Base-by-base conservation (phyloP, 1,140 invertebrate genomes). In the Prorops nasuta region DNA sequence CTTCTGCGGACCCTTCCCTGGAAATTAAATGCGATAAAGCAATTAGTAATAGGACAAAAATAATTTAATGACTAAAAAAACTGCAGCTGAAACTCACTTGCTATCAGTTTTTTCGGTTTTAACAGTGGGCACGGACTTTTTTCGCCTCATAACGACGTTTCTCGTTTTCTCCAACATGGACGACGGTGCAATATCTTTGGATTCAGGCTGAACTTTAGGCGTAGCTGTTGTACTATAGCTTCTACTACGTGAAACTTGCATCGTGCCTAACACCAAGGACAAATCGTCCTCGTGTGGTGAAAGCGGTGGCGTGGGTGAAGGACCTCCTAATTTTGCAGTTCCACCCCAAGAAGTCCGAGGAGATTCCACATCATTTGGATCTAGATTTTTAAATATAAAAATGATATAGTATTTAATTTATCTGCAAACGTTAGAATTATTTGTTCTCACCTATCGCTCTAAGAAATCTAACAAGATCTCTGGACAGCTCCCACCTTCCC, bases 401-500 rank as follows among this genome's bases (percentile, higher is more conserved):
- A 53, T 39, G 12, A 8, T 24, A 48, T 21, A 32, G 22, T 31
- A 44, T 51, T 8, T 43, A 34, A 48, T 37, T 28, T 21, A 28
- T 47, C 12, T 37, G 8, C 16, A 18, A 36, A 10, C 8, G 20
- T 56, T 18, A 31, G 42, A 44, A 3, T 32, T 39, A 32, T 9
- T 40, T 24, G 19, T 10, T 22, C 16, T 71, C 76, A 89, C 88
- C 91, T 59, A 98, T 98, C 7, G 94, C 92, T 67, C 90, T 86
- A 0, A 98, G 80, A 77, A 98, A 98, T 12, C 96, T 81, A 15
- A 96, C 91, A 7, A 98, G 79, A 75, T 98, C 96, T 69, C 92
- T 90, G 3, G 93, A 94, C 12, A 98, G 78, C 71, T 96, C 92
- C 95, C 95, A 98, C 69, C 91, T 86, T 34, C 89, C 85, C 56